Evolutionary conservation across 2,888 invertebrate species (phyloP).

Genomic region (Cheilosia scutellata): DNA sequence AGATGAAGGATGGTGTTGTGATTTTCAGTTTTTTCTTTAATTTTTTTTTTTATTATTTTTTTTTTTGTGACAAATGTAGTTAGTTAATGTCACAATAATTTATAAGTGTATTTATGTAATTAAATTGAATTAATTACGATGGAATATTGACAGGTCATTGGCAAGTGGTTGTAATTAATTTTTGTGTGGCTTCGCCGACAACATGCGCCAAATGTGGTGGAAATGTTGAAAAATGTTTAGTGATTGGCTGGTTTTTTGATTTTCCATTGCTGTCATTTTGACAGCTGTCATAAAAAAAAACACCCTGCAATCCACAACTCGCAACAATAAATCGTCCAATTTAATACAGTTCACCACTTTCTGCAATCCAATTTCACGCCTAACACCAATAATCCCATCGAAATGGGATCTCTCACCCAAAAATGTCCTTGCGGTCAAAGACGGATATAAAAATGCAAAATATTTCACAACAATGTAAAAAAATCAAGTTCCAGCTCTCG

Average conservation of each 20-base stretch:
- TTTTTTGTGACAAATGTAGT: conserved; percentile 63
- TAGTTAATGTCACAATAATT: conserved; percentile 73
- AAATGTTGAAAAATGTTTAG: too few relatives aligned
- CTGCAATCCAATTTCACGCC: conserved; percentile 63
- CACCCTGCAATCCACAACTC: neutral
- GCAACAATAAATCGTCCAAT: neutral
- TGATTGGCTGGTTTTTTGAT: too few relatives aligned
- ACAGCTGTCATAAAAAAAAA: too few relatives aligned
- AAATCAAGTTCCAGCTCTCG: conserved; percentile 55
- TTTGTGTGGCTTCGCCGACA: neutral
- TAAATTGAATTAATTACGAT: conserved; percentile 63
- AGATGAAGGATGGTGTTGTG: conserved; percentile 63
- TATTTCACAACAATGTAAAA: conserved; percentile 8
- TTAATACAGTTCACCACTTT: conserved; percentile 8
- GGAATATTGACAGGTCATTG: conserved; percentile 58
- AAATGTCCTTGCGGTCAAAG: conserved; percentile 67
- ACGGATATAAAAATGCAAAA: conserved; percentile 68
- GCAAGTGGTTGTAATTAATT: neutral
- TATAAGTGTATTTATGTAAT: conserved; percentile 69
- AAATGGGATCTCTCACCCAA: conserved; percentile 24
- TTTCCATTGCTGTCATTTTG: too few relatives aligned
- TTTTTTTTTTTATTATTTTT: conserved; percentile 14
- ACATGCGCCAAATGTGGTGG: neutral
- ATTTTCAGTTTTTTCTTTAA: conserved; percentile 14
- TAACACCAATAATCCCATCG: conserved; percentile 59